phyloP scores from a whole-genome alignment of 2,888 invertebrate genomes.

The Xanthostigma xanthostigma region DNA sequence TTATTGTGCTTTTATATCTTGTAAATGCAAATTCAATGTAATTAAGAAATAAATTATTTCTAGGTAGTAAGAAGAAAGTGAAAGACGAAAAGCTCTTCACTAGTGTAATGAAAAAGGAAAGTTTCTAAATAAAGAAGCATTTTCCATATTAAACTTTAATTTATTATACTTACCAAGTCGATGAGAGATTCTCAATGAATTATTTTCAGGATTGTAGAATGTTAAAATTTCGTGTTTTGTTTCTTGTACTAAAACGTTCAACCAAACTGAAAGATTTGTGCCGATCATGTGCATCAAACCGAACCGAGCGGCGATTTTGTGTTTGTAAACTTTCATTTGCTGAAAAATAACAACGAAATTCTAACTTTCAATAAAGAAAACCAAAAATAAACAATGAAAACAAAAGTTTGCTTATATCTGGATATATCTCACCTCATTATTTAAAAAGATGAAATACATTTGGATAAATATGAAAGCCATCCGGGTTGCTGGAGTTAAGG shows the following conservation, averaged over 20 bases:
- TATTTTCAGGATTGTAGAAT: conserved; percentile 80
- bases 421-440: conserved; percentile 63
- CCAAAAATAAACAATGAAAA: neutral
- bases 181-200: conserved; percentile 64
- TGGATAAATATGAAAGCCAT: conserved; percentile 96
- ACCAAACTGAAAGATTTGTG: conserved; percentile 94
- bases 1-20: too few relatives aligned
- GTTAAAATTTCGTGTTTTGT: conserved; percentile 89
- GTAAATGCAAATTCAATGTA: too few relatives aligned
- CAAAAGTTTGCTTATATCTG: neutral
- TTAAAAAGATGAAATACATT: conserved; percentile 96
- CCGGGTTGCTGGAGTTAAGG: conserved; percentile 78
- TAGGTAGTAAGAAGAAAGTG: too few relatives aligned
- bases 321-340: conserved; percentile 84
- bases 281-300: conserved; percentile 99
- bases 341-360: conserved; percentile 23
- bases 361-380: neutral
- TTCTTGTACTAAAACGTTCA: conserved; percentile 86
- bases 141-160: neutral
- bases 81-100: too few relatives aligned
- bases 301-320: conserved; percentile 79
- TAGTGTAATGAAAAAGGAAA: too few relatives aligned
- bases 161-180: conserved; percentile 43
- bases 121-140: too few relatives aligned
- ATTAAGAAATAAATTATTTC: too few relatives aligned